Evolutionary conservation across 2,113 vertebrate species (phyloP), one percentile per base, ranked within the genome.

Genomic region (Fulmarus glacialis): DNA sequence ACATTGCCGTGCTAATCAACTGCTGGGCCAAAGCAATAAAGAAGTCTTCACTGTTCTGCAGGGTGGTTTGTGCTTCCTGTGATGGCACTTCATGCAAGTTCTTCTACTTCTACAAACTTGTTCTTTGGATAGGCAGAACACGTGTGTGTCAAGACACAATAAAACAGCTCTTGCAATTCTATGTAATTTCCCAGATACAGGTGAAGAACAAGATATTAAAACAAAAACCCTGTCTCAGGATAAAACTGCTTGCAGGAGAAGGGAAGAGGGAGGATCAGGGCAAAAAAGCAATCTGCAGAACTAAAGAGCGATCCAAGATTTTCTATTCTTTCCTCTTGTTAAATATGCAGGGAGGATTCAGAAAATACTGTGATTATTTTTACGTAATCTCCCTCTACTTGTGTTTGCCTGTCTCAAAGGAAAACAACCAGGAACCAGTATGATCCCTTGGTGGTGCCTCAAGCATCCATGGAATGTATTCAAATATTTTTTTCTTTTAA

Each of bases 391-490:
- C 43, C 62, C 62, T 80, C 12, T 73, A 32, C 53, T 91, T 88
- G 36, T 48, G 45, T 82, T 91, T 80, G 40, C 84, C 30, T 53
- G 81, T 87, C 78, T 82, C 74, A 88, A 86, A 92, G 58, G 30
- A 85, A 91, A 94, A 86, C 82, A 90, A 70, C 32, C 32, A 77
- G 42, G 48, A 94, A 84, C 24, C 30, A 77, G 62, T 48, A 77
- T 11, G 7, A 19, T 83, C 82, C 71, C 66, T 75, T 79, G 78
- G 18, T 89, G 36, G 83, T 88, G 82, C 87, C 85, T 92, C 82
- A 85, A 90, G 79, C 79, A 97, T 90, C 74, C 53, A 73, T 55
- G 95, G 82, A 97, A 97, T 64, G 96, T 34, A 68, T 34, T 86
- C 43, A 90, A 89, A 34, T 85, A 52, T 11, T 59, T 84, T 58